A percentile compares a stretch with the other conserved stretches of the same genome.
phyloP scores from a whole-genome alignment of 2,113 vertebrate species.

The Recurvirostra avosetta region DNA sequence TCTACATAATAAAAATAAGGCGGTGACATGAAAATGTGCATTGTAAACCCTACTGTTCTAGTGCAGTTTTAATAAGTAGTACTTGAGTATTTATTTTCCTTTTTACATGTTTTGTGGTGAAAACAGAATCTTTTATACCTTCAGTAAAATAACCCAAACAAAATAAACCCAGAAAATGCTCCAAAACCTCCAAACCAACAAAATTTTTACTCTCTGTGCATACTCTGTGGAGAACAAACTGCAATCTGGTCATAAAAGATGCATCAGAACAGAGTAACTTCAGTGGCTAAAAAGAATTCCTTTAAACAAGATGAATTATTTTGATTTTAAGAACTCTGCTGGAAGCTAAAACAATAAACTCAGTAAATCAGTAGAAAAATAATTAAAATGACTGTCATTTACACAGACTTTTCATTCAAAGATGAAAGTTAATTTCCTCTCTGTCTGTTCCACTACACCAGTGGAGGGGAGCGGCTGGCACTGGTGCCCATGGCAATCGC shows the following conservation, averaged over 20 bases:
- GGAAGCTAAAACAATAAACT: neutral
- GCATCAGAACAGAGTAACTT: neutral
- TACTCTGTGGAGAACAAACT: neutral
- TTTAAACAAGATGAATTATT: neutral
- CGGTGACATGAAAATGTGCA: neutral
- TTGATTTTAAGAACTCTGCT: neutral
- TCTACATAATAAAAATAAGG: neutral
- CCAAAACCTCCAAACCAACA: neutral
- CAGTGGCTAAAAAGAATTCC: neutral
- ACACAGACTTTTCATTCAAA: neutral
- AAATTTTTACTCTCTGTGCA: neutral
- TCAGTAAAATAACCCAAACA: neutral
- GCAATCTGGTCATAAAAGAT: neutral
- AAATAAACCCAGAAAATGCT: neutral
- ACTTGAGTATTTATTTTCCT: neutral
- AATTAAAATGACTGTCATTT: neutral
- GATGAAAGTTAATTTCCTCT: neutral
- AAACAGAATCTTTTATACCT: neutral
- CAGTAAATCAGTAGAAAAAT: neutral
- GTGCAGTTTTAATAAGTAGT: neutral
- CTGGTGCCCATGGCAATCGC: fast-evolving
- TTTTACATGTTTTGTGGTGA: neutral
- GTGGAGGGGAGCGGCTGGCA: fast-evolving
- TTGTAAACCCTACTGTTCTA: neutral
- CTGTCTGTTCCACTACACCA: neutral